Percentiles rank a stretch among this genome's conserved stretches.
These are phyloP conservation scores for Thymallus thymallus DNA, from an alignment of 2,113 vertebrate genomes.

Conservation along the genomic window DNA sequence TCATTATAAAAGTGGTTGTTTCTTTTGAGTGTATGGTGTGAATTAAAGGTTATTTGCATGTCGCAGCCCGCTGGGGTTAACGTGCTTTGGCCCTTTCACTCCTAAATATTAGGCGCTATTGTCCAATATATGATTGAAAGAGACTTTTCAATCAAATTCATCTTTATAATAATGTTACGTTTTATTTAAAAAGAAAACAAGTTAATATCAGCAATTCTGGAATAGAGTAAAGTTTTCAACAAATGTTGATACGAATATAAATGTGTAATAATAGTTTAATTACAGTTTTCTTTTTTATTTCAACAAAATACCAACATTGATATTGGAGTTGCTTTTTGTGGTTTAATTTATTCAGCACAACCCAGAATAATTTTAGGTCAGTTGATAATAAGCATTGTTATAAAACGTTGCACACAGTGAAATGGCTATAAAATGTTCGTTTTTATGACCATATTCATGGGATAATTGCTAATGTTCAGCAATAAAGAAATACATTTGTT, in stretches of 20 bases:
- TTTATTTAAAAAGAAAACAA: neutral
- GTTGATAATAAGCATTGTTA: too few relatives aligned
- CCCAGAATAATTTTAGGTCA: too few relatives aligned
- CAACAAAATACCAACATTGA: neutral
- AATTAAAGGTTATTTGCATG: neutral
- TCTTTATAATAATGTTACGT: neutral
- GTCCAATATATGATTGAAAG: neutral
- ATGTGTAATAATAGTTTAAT: neutral
- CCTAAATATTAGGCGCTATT: neutral
- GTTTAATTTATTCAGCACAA: too few relatives aligned
- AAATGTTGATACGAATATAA: neutral
- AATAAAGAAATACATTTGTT: too few relatives aligned
- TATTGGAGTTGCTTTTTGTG: too few relatives aligned
- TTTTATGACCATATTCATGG: too few relatives aligned
- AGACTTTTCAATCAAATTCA: neutral
- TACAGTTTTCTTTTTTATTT: neutral
- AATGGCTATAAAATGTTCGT: too few relatives aligned
- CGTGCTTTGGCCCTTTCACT: neutral
- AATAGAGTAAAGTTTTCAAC: neutral
- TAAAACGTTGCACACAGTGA: too few relatives aligned
- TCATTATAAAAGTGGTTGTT: neutral
- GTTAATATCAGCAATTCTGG: neutral
- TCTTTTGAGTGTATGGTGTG: neutral
- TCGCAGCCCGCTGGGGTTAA: neutral
- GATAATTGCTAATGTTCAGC: too few relatives aligned